These are phyloP conservation scores for Sphaerodactylus townsendi DNA, from an alignment of 2,113 vertebrate species.

Conservation along the genomic window DNA sequence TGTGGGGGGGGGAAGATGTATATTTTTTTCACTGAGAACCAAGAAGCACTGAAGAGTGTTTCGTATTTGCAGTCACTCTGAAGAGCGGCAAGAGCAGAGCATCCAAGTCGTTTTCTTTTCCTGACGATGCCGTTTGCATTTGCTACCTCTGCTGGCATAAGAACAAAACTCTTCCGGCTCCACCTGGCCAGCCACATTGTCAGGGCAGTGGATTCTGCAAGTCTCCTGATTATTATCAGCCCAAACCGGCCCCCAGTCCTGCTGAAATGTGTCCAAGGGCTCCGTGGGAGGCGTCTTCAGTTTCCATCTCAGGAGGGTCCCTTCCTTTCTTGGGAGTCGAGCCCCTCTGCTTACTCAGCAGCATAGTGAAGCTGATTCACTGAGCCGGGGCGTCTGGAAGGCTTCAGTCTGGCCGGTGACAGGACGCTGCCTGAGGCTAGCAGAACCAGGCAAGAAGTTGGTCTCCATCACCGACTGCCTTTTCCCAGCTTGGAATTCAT, in stretches of 20 bases:
- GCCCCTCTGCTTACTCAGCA: background rate
- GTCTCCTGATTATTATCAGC: no score
- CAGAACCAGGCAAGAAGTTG: background rate
- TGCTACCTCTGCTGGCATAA: no score
- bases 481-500: background rate
- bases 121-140: no score
- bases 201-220: no score
- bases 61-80: no score
- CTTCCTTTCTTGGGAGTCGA: background rate
- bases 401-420: background rate
- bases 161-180: no score
- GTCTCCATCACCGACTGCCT: background rate
- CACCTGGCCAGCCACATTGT: no score
- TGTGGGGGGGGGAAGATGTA: no score
- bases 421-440: background rate
- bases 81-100: no score
- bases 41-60: no score
- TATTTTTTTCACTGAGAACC: no score
- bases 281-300: background rate
- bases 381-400: background rate
- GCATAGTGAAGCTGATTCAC: background rate
- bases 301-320: background rate
- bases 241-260: background rate
- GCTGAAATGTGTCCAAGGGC: background rate
- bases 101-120: no score